Evolutionary conservation across 2,797 vertebrate genomes (phyloP), one percentile per base, ranked within the genome.

Genomic region (Parauchenoglanis punctatus): DNA sequence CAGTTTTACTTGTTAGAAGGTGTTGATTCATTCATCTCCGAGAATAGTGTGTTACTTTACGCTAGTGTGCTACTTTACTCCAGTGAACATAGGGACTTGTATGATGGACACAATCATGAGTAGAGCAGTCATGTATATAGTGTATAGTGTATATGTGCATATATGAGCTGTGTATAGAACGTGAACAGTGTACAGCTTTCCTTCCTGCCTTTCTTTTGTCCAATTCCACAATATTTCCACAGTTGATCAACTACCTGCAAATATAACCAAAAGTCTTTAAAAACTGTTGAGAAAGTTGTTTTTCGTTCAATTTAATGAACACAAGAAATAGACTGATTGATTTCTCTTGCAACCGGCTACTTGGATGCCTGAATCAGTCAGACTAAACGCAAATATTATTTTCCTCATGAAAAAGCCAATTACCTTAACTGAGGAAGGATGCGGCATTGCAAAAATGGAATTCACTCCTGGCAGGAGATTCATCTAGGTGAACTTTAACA

Each of bases 331-430:
- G 63, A 63, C 28, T 67, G 63, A 40, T 75, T 44, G 72, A 75
- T 75, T 75, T 75, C 72, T 49, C 72, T 49, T 11, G 72, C 20
- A 46, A 25, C 72, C 25, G 25, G 40, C 72, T n/a, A 49, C 72
- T 75, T n/a, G 72, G 25, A 49, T 46, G 72, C 72, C 10, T 15
- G 23, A 75, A 76, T 46, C 73, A 76, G 46, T 52, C 46, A 52
- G 73, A 76, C 73, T 52, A 46, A 77, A 56, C 25, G 54, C 75
- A 77, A 20, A 77, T 56, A 77, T 18, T 17, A 77, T 54, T 77
- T 28, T 77, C 15, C n/a, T 77, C n/a, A 2, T 56, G 8, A 77
- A 77, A 77, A 77, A 77, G 49, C 6, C 75, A 56, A 77, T 77
- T 56, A 54, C n/a, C 7, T 56, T 77, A 77, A 77, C 28, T 17